Evolutionary conservation across 1,140 invertebrate species (phyloP).

Genomic region (Colletes latitarsis): DNA sequence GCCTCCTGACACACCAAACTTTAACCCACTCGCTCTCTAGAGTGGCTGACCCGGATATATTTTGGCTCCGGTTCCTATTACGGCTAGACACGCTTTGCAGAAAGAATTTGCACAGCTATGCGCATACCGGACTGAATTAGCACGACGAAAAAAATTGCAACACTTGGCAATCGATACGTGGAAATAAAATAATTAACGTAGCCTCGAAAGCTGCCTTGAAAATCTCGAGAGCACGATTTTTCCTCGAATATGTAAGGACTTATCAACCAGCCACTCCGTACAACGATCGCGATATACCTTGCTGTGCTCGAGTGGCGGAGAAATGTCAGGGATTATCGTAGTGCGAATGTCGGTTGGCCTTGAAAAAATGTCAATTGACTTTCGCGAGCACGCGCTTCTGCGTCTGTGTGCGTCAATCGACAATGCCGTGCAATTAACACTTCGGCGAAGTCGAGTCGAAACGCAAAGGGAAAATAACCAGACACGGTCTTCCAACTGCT

Average conservation of each 20-base stretch:
- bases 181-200: too few species aligned
- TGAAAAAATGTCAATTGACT: slow-evolving; percentile 15
- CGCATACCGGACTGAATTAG: not conserved
- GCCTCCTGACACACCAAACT: slow-evolving; percentile 56
- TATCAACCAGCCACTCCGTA: too few species aligned
- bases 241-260: too few species aligned
- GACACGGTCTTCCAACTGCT: too few species aligned
- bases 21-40: slow-evolving; percentile 53
- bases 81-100: slow-evolving; percentile 2
- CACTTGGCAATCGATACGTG: too few species aligned
- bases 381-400: not conserved
- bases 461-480: not conserved
- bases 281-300: slow-evolving; percentile 14
- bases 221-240: too few species aligned
- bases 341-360: not conserved
- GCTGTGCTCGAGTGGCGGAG: not conserved
- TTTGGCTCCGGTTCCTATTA: slow-evolving; percentile 26
- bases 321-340: not conserved
- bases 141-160: too few species aligned
- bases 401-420: not conserved
- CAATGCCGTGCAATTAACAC: not conserved
- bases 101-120: not conserved
- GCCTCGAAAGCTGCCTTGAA: too few species aligned
- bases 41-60: slow-evolving; percentile 61
- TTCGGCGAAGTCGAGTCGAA: not conserved